Percentiles rank a stretch among this genome's conserved stretches.
These are phyloP conservation scores for Chloebia gouldiae DNA, from an alignment of 2,113 vertebrate genomes.

Conservation along the genomic window DNA sequence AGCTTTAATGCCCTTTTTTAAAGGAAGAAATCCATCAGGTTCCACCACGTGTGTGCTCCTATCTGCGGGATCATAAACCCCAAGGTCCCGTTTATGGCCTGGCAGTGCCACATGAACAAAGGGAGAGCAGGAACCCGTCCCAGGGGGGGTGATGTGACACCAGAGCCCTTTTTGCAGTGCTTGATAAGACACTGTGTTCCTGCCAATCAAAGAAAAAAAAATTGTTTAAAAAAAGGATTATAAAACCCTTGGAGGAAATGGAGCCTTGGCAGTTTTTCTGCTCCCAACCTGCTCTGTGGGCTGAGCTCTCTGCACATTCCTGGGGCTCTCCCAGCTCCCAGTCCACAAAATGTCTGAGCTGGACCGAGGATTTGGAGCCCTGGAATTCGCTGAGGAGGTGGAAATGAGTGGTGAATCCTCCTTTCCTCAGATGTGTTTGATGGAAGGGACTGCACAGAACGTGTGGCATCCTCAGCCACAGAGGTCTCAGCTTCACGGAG, in stretches of 20 bases:
- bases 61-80: not conserved
- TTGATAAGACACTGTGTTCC: not conserved
- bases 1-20: not conserved
- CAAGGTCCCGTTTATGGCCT: not conserved
- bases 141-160: not conserved
- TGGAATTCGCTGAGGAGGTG: not conserved
- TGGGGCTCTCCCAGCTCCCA: not conserved
- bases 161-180: not conserved
- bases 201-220: not conserved
- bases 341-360: not conserved
- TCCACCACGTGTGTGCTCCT: fast-evolving
- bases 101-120: not conserved
- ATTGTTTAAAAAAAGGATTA: not conserved
- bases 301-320: fast-evolving
- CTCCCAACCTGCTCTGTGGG: fast-evolving
- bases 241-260: not conserved
- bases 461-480: fast-evolving
- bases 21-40: not conserved
- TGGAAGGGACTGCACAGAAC: not conserved
- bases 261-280: not conserved
- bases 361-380: fast-evolving
- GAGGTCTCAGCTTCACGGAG: not conserved
- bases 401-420: not conserved
- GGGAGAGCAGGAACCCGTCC: not conserved
- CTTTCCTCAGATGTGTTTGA: not conserved